Conservation (phyloP, 2,888 invertebrate genomes). For the Drepanosiphum platanoidis region DNA sequence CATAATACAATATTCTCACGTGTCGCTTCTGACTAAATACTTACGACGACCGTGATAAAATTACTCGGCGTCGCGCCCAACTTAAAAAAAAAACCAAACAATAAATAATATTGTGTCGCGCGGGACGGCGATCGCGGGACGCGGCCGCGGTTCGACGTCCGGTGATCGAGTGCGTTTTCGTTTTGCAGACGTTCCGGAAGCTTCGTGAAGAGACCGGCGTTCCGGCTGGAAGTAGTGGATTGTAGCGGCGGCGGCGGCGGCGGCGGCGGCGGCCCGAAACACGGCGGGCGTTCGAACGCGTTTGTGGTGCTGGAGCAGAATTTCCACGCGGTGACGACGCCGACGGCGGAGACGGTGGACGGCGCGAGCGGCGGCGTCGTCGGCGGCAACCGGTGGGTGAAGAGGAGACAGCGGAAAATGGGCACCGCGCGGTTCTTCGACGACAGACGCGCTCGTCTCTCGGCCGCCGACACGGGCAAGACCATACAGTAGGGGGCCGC, state of each 20-base stretch:
- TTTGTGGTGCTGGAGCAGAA: conserved; percentile 38
- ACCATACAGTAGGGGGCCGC: conserved; percentile 13
- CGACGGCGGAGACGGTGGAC: background rate
- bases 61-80: too few relatives aligned
- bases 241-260: background rate
- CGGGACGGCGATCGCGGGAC: too few relatives aligned
- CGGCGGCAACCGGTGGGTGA: conserved; percentile 39
- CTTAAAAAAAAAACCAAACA: too few relatives aligned
- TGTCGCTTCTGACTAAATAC: too few relatives aligned
- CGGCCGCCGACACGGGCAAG: conserved; percentile 1
- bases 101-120: too few relatives aligned
- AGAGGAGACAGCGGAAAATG: conserved; percentile 52
- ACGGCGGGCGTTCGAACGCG: background rate
- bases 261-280: background rate
- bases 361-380: background rate
- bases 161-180: background rate
- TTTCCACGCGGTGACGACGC: background rate
- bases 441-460: conserved; percentile 7
- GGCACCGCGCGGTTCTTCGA: conserved; percentile 43
- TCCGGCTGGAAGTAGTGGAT: conserved; percentile 47
- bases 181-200: conserved; percentile 9
- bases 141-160: background rate
- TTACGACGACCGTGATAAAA: too few relatives aligned
- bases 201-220: conserved; percentile 34
- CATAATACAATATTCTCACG: too few relatives aligned